A percentile compares a stretch with the other conserved stretches of the same genome.
Evolutionary conservation across 2,113 vertebrate species (phyloP).

Genomic region (Cricetomys ansorgei): DNA sequence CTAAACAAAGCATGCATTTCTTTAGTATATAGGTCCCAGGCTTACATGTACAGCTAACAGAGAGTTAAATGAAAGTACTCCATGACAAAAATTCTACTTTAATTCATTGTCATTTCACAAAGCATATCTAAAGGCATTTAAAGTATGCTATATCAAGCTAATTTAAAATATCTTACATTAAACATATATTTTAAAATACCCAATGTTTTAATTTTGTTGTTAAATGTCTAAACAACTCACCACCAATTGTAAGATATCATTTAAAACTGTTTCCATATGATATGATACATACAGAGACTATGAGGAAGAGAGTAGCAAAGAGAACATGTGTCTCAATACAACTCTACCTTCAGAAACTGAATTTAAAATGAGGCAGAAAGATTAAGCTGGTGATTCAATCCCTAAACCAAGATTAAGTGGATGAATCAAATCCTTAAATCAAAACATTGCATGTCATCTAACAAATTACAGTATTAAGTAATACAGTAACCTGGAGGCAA

Average conservation of each 20-base stretch:
- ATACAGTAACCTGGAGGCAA: background rate
- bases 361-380: conserved; percentile 58
- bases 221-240: background rate
- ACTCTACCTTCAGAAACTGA: background rate
- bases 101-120: conserved; percentile 1
- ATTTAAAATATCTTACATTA: conserved; percentile 1
- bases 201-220: conserved; percentile 5
- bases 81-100: conserved; percentile 15
- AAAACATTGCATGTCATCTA: conserved; percentile 13
- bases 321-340: background rate
- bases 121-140: conserved; percentile 21
- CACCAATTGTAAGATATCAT: background rate
- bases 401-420: conserved; percentile 30
- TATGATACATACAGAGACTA: background rate
- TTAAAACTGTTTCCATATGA: background rate
- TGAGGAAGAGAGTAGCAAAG: background rate
- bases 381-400: conserved; percentile 7
- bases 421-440: conserved; percentile 41
- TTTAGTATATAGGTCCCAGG: background rate
- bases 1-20: background rate
- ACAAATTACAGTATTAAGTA: conserved; percentile 43
- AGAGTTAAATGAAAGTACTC: background rate
- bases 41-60: background rate
- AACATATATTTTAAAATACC: background rate
- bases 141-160: background rate